Evolutionary conservation across 2,113 vertebrate genomes (phyloP), one percentile per base, ranked within the genome.

Genomic region (Mellivora capensis): DNA sequence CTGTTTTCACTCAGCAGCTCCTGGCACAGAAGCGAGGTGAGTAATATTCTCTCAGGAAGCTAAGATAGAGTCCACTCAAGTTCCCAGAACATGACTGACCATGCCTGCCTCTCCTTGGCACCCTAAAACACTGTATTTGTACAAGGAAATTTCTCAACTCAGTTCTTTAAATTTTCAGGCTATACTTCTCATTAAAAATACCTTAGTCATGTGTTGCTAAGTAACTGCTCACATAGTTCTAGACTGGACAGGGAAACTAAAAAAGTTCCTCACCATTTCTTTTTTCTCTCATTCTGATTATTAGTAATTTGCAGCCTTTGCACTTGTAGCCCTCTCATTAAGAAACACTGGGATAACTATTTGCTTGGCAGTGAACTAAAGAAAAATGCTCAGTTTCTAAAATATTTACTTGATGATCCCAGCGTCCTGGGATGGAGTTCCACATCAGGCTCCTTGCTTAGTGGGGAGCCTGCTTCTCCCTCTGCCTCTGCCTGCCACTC

Each of bases 181-280:
- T 52, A 15, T 71, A 92, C 82, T 93, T 42, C 84, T 89, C 23
- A 74, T 91, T 83, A 95, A 94, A 93, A 76, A 87, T 77, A 64
- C 4, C 31, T 94, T 87, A 37, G 39, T 64, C 34, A n/a, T 7
- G 44, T 72, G 79, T 62, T 94, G 54, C 23, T 57, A 34, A 76
- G 37, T 61, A 72, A 93, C 7, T 57, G 4, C 52, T 85, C 25
- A n/a, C 39, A 81, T 52, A 89, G 25, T 76, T 62, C 34, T 61
- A 92, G 47, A 39, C 13, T 76, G 2, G 13, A 49, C 57, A 31
- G 1, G 2, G 5, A 92, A 89, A 81, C 6, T 44, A 1, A 39
- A 18, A 95, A 85, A 52, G 34, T 3, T 7, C 25, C 1, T 11
- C 3, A n/a, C 10, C 13, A 6, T 71, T 92, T 52, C 10, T 47